These are phyloP conservation scores for Embidobia sp. DNA, from an alignment of 2,888 invertebrate genomes.

Conservation along the genomic window DNA sequence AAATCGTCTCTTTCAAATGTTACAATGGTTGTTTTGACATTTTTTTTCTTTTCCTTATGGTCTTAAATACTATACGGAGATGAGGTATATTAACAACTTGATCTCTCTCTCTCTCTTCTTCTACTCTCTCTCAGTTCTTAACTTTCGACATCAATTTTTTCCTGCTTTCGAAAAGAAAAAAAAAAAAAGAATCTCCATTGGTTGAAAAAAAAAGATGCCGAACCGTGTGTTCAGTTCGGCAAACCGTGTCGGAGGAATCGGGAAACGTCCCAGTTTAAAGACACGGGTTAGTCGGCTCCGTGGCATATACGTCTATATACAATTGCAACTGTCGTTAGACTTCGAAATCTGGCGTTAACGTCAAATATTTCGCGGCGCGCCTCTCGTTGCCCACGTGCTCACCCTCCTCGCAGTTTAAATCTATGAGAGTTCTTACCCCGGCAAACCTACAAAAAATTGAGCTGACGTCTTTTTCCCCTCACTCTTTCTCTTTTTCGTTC, in stretches of 20 bases:
- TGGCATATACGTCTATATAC: no score
- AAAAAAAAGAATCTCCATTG: no score
- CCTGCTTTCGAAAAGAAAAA: no score
- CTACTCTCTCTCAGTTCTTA: not conserved
- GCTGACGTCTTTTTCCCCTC: no score
- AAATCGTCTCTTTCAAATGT: constrained; percentile 39
- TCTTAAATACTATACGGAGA: constrained; percentile 60
- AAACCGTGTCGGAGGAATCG: constrained; percentile 6
- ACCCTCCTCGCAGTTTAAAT: constrained; percentile 12
- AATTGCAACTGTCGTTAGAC: constrained; percentile 59
- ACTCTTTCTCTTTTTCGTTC: no score
- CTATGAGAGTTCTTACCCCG: constrained; percentile 33
- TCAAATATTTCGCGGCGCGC: constrained; percentile 44
- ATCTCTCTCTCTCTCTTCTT: constrained; percentile 22
- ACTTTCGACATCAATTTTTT: not conserved
- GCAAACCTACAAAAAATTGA: constrained; percentile 30
- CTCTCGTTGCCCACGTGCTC: no score
- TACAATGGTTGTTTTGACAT: constrained; percentile 38
- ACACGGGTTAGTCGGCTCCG: constrained; percentile 22
- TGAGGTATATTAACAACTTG: constrained; percentile 62
- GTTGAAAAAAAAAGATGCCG: no score
- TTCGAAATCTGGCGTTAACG: constrained; percentile 54
- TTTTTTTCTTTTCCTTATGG: no score
- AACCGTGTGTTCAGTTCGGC: not conserved
- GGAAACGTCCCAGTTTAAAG: constrained; percentile 15